A percentile compares a stretch with the other conserved stretches of the same genome.
phyloP scores from a whole-genome alignment of 2,113 vertebrate genomes.

The Megaleporinus macrocephalus region DNA sequence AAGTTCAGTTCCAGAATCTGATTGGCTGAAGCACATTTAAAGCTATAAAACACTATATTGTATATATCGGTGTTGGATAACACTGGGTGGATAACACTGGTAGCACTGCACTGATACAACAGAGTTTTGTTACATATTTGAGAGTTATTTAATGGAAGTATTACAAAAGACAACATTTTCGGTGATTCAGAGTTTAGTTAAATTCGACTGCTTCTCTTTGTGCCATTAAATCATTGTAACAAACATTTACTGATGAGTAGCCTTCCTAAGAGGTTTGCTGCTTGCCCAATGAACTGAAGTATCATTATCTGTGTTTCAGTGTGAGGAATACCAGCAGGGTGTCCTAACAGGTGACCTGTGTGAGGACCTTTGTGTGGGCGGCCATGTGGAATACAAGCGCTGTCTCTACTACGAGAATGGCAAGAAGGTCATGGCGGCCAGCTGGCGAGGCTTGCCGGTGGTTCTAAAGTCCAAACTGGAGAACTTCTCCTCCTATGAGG shows the following conservation, averaged over 20 bases:
- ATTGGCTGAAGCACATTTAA: too few relatives aligned
- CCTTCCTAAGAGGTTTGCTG: not conserved
- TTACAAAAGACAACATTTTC: too few relatives aligned
- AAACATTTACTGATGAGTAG: not conserved
- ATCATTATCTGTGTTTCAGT: conserved; percentile 78
- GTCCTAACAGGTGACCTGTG: conserved; percentile 88
- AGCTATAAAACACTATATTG: too few relatives aligned
- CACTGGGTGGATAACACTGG: too few relatives aligned
- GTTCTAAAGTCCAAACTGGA: conserved; percentile 94
- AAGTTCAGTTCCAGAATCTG: too few relatives aligned
- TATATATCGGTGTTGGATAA: too few relatives aligned
- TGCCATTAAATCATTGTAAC: too few relatives aligned
- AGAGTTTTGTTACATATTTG: too few relatives aligned
- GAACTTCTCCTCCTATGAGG: conserved; percentile 89
- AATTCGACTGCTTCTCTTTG: too few relatives aligned
- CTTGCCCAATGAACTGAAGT: not conserved
- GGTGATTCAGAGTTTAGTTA: too few relatives aligned
- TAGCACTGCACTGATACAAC: too few relatives aligned
- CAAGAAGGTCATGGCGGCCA: conserved; percentile 94
- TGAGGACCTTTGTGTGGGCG: conserved; percentile 87
- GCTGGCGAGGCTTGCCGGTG: conserved; percentile 86
- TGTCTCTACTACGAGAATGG: conserved; percentile 93
- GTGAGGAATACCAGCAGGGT: conserved; percentile 84
- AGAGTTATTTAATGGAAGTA: too few relatives aligned
- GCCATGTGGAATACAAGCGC: conserved; percentile 84